Evolutionary conservation across 2,888 invertebrate species (phyloP).

Genomic region (Deilephila elpenor): DNA sequence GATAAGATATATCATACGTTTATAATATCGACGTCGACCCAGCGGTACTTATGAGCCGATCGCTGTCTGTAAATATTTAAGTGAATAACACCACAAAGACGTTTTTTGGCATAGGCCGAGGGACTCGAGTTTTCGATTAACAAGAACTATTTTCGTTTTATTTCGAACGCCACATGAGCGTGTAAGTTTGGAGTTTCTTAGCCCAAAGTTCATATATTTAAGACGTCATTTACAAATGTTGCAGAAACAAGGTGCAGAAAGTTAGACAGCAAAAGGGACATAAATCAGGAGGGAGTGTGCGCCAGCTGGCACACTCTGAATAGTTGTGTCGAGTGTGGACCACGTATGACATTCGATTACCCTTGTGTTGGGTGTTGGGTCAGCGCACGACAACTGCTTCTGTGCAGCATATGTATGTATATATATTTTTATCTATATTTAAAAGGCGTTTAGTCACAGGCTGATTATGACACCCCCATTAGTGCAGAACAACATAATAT

Average conservation of each 20-base stretch:
- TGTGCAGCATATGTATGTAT: too few relatives aligned
- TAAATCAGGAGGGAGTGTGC: constrained; percentile 74
- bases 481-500: too few relatives aligned
- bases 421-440: too few relatives aligned
- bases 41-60: background rate
- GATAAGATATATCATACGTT: background rate
- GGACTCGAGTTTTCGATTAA: background rate
- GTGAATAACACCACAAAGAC: background rate
- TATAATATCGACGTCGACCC: background rate
- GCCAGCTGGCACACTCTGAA: constrained; percentile 69
- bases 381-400: background rate
- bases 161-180: constrained; percentile 14
- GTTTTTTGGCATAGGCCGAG: background rate
- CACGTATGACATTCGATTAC: constrained; percentile 81
- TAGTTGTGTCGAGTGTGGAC: constrained; percentile 72
- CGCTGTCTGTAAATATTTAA: background rate
- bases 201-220: constrained; percentile 67
- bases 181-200: constrained; percentile 50
- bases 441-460: too few relatives aligned
- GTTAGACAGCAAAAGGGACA: constrained; percentile 74
- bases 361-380: constrained; percentile 15
- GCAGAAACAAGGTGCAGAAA: constrained; percentile 80
- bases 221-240: constrained; percentile 79
- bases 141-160: background rate
- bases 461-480: too few relatives aligned